Conservation (phyloP, 2,113 vertebrate genomes). For the Protobothrops mucrosquamatus region DNA sequence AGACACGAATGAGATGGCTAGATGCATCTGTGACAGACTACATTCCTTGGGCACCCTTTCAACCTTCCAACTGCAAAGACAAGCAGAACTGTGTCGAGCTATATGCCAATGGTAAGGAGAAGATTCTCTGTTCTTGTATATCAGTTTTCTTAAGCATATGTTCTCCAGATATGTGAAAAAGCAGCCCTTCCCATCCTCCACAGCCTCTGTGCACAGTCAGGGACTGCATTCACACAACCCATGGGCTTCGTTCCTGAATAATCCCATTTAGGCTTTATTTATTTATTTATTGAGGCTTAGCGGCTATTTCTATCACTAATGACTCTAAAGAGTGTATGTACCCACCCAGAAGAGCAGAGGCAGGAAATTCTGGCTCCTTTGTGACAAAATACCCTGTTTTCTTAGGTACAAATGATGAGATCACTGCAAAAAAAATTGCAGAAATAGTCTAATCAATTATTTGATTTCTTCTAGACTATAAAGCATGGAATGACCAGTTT, state of each 20-base stretch:
- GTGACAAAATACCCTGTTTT: background rate
- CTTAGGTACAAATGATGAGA: background rate
- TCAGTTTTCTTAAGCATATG: background rate
- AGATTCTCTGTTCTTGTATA: background rate
- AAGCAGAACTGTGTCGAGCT: background rate
- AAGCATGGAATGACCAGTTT: background rate
- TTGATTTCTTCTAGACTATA: background rate
- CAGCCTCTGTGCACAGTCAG: background rate
- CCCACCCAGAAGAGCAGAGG: too few species aligned
- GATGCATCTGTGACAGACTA: background rate
- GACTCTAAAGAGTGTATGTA: background rate
- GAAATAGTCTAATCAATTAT: background rate
- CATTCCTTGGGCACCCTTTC: background rate
- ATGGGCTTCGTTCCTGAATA: background rate
- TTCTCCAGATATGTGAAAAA: background rate
- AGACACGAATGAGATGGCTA: background rate
- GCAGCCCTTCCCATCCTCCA: background rate
- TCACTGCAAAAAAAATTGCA: background rate
- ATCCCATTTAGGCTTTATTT: background rate
- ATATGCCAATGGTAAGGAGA: background rate
- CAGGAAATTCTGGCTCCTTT: background rate
- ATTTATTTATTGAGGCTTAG: background rate
- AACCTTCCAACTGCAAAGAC: background rate
- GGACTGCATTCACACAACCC: background rate
- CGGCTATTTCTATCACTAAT: background rate